phyloP scores from a whole-genome alignment of 2,888 invertebrate genomes.

The Tinea semifulvella region DNA sequence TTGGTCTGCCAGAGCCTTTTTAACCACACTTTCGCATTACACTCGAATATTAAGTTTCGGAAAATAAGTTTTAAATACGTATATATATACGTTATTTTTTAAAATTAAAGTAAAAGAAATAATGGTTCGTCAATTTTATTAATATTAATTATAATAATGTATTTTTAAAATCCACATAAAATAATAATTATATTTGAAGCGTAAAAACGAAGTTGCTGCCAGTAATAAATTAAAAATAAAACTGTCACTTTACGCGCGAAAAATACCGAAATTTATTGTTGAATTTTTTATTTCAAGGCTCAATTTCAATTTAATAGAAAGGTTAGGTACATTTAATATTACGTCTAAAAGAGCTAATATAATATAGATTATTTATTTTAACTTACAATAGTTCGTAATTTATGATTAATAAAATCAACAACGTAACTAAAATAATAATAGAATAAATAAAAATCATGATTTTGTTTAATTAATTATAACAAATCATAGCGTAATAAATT shows the following conservation, averaged over 20 bases:
- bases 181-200: no score
- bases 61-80: no score
- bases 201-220: no score
- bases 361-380: neutral
- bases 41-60: no score
- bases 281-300: constrained; percentile 16
- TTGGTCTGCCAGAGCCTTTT: no score
- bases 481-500: constrained; percentile 7
- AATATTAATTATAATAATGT: no score
- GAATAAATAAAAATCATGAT: neutral
- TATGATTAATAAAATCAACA: constrained; percentile 7
- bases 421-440: neutral
- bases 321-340: constrained; percentile 20
- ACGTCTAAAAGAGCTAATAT: constrained; percentile 10
- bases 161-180: no score
- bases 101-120: no score
- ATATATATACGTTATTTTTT: no score
- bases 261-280: neutral
- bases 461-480: neutral
- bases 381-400: constrained; percentile 8
- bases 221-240: constrained; percentile 8
- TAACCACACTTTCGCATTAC: no score
- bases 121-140: no score
- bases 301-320: constrained; percentile 24
- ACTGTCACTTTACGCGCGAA: constrained; percentile 2